Evolutionary conservation across 2,888 invertebrate genomes (phyloP), one percentile per base, ranked within the genome.

Genomic region (Coelopa pilipes): DNA sequence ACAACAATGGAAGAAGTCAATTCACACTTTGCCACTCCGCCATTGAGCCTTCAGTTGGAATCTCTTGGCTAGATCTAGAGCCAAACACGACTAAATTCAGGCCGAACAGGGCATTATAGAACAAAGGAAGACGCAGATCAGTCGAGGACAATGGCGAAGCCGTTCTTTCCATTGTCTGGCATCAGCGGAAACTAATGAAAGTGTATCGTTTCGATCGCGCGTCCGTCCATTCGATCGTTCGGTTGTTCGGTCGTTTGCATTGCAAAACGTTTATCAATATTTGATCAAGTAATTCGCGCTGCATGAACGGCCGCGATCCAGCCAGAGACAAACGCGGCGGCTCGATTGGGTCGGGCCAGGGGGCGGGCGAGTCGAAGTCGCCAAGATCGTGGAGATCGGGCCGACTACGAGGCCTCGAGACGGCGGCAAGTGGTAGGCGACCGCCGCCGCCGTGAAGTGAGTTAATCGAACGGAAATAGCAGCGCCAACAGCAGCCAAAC

Each of bases 201-300:
- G 19, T 65, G 46, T 68, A 68, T 34, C 67, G 53, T 34, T 34
- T 34, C 34, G 34, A n/a, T n/a, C n/a, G n/a, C n/a, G n/a, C n/a
- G n/a, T n/a, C n/a, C n/a, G n/a, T n/a, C n/a, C n/a, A n/a, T 34
- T 7, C 34, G 34, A 34, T 34, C 34, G 34, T 4, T 34, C 34
- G 2, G 7, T 34, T 7, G 2, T 4, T 34, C 34, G 34, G 7
- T 34, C 34, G 34, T 53, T 55, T 45, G 9, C 11, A 55, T 49
- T 71, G 63, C n/a, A 50, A 63, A 65, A 24, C 66, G 47, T 57
- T 72, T 66, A 62, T 45, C 15, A 46, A 72, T 72, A 72, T 72
- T 59, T 59, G 57, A 19, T 19, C 50, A 49, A 67, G 57, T 60
- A 53, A 59, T 72, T 72, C 49, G 66, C 72, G 66, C 72, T 60